phyloP scores from a whole-genome alignment of 2,888 invertebrate genomes.

The Eucera pruinosa region DNA sequence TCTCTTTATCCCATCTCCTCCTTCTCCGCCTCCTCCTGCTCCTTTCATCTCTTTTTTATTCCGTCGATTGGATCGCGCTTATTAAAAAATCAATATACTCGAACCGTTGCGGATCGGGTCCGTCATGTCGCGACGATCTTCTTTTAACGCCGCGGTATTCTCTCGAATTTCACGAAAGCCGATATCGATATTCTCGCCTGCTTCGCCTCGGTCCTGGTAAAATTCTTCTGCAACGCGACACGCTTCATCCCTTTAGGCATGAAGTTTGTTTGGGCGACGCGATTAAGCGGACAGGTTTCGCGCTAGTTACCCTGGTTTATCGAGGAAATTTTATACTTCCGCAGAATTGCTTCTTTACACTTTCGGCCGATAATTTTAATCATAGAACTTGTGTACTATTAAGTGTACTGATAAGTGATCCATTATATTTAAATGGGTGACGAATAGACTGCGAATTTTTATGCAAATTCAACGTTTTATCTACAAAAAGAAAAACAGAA shows the following conservation, averaged over 20 bases:
- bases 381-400: too few relatives aligned
- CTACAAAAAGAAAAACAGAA: too few relatives aligned
- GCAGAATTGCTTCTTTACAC: not conserved
- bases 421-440: too few relatives aligned
- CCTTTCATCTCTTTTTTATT: slow-evolving; percentile 10
- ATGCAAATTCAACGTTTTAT: too few relatives aligned
- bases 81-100: slow-evolving; percentile 54
- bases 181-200: slow-evolving; percentile 40
- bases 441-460: too few relatives aligned
- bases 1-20: not conserved
- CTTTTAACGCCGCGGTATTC: slow-evolving; percentile 29
- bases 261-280: slow-evolving; percentile 7
- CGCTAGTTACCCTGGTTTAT: slow-evolving; percentile 21
- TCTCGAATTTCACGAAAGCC: slow-evolving; percentile 47
- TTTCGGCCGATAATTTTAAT: not conserved
- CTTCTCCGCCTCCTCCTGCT: not conserved
- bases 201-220: not conserved
- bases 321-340: not conserved
- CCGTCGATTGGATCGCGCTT: slow-evolving; percentile 42
- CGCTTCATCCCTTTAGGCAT: slow-evolving; percentile 33
- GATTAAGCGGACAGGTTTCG: slow-evolving; percentile 25
- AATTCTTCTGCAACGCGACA: slow-evolving; percentile 42
- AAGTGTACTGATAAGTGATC: too few relatives aligned
- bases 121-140: slow-evolving; percentile 27
- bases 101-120: slow-evolving; percentile 13